Conservation (phyloP, 2,888 invertebrate species). For the Melipona beecheii region DNA sequence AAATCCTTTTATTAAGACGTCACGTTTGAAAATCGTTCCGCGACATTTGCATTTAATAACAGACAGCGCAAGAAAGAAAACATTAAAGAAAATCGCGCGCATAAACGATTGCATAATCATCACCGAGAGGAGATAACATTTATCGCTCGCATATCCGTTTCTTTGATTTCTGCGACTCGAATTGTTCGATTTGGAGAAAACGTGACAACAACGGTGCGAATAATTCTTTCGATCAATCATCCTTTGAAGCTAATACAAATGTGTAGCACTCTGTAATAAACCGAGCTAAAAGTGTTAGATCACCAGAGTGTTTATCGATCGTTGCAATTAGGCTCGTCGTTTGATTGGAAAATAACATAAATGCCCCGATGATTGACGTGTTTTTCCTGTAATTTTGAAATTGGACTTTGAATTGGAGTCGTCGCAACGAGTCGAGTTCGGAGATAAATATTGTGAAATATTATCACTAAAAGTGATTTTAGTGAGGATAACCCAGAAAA, state of each 20-base stretch:
- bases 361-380: neutral
- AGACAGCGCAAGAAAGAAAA: neutral
- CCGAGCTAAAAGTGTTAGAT: neutral
- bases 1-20: neutral
- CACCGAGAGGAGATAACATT: neutral
- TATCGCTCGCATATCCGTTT: neutral
- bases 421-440: neutral
- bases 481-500: neutral
- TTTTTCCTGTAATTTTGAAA: neutral
- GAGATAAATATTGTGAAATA: neutral
- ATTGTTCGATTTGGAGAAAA: neutral
- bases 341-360: neutral
- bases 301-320: neutral
- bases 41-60: neutral
- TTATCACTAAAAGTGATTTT: neutral
- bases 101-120: neutral
- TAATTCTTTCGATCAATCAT: neutral
- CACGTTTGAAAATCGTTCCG: neutral
- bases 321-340: neutral
- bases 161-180: neutral
- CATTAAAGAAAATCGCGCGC: neutral
- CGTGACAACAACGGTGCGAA: neutral
- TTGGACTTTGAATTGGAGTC: neutral
- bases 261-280: neutral
- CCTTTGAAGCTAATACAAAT: no score